Percentiles rank a stretch among this genome's conserved stretches.
Conservation (phyloP, 1,140 invertebrate species). For the Panagrolaimus sp. region DNA sequence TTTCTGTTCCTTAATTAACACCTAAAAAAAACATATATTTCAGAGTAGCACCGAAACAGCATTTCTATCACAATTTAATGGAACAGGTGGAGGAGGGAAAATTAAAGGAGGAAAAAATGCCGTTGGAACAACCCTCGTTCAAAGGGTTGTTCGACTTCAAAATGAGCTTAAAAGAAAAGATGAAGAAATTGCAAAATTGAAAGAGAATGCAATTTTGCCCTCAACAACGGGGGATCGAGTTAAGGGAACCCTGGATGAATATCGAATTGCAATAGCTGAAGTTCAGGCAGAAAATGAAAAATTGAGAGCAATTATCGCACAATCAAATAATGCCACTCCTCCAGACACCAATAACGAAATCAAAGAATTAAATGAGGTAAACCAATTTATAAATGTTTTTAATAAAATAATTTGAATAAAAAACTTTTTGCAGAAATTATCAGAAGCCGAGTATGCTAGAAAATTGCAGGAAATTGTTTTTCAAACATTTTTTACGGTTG, state of each 20-base stretch:
- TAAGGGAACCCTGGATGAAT: constrained; percentile 7
- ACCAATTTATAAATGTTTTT: no score
- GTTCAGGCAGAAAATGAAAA: constrained; percentile 10
- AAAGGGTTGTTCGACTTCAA: constrained; percentile 35
- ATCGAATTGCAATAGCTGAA: background rate
- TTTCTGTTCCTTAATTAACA: no score
- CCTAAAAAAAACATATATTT: no score
- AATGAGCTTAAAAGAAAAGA: constrained; percentile 32
- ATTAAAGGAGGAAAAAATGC: background rate
- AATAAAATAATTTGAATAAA: no score
- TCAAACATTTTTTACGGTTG: constrained; percentile 4
- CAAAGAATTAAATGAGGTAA: no score
- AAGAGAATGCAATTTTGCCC: constrained; percentile 25
- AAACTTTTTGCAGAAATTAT: no score
- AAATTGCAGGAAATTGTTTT: background rate
- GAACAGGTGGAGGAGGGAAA: no score
- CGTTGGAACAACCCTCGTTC: constrained; percentile 27
- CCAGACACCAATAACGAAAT: no score
- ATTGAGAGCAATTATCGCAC: background rate
- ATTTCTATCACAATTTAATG: no score
- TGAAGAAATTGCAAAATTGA: constrained; percentile 24
- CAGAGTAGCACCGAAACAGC: no score
- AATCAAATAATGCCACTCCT: no score
- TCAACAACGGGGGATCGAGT: constrained; percentile 9
- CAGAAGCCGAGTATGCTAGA: no score